A percentile compares a stretch with the other conserved stretches of the same genome.
phyloP scores from a whole-genome alignment of 2,113 vertebrate genomes.

The Hyaena hyaena region DNA sequence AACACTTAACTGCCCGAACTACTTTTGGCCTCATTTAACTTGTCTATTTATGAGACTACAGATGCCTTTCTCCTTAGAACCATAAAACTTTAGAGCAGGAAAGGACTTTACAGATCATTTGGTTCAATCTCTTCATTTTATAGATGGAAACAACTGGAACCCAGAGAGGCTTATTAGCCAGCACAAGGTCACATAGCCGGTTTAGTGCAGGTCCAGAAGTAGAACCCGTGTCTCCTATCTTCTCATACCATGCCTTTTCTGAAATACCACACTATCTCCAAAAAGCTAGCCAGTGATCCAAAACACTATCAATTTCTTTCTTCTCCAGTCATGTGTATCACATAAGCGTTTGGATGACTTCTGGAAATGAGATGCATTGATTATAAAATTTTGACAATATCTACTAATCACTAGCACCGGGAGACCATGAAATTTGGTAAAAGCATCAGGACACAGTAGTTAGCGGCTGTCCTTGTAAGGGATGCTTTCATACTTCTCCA shows the following conservation, averaged over 20 bases:
- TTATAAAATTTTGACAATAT: slow-evolving; percentile 36
- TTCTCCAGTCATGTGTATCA: neutral
- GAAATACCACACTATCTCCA: neutral
- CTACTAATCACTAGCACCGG: neutral
- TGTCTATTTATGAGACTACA: slow-evolving; percentile 37
- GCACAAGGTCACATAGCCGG: slow-evolving; percentile 45
- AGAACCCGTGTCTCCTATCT: slow-evolving; percentile 12
- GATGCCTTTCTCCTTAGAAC: slow-evolving; percentile 61
- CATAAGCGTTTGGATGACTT: neutral
- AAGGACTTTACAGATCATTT: slow-evolving; percentile 69
- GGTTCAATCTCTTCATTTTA: slow-evolving; percentile 61
- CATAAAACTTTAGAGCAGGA: slow-evolving; percentile 62
- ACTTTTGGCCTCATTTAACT: slow-evolving; percentile 55
- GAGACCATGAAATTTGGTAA: slow-evolving; percentile 6
- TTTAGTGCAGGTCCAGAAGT: neutral
- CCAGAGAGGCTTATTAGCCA: slow-evolving; percentile 37
- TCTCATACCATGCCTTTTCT: neutral
- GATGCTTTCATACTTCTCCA: neutral
- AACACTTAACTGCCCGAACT: slow-evolving; percentile 40
- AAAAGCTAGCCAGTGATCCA: slow-evolving; percentile 8
- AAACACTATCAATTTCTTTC: slow-evolving; percentile 40
- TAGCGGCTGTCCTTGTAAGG: neutral
- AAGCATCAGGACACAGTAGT: neutral
- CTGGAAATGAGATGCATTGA: slow-evolving; percentile 3
- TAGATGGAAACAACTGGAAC: slow-evolving; percentile 45